Conservation (phyloP, 2,797 vertebrate species). For the Aphelocoma californica region DNA sequence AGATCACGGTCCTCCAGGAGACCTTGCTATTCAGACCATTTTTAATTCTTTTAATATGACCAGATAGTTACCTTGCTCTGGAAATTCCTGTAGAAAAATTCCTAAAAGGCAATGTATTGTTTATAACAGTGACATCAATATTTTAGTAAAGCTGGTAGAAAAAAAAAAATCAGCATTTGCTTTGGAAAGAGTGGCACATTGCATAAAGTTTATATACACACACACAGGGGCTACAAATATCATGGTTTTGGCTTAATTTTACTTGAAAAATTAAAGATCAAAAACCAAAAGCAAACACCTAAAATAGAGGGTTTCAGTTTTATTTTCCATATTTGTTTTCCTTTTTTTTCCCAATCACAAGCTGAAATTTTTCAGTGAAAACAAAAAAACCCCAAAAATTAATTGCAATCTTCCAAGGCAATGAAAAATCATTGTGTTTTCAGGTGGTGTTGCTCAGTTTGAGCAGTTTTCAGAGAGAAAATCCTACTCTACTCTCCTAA, state of each 20-base stretch:
- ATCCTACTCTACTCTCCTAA: background rate
- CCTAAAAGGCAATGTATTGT: background rate
- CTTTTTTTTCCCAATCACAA: background rate
- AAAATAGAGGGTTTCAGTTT: background rate
- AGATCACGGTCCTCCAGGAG: background rate
- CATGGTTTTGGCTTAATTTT: background rate
- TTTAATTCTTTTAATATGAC: background rate
- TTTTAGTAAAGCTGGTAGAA: background rate
- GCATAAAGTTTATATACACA: background rate
- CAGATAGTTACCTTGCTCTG: background rate
- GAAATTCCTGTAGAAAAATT: background rate
- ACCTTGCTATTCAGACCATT: background rate
- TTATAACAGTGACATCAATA: background rate
- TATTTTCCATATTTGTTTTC: background rate
- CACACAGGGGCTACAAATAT: fast-evolving
- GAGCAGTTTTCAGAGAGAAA: background rate
- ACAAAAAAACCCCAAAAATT: background rate
- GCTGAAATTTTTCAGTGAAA: background rate
- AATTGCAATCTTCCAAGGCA: background rate
- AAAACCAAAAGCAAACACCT: fast-evolving
- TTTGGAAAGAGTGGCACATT: fast-evolving
- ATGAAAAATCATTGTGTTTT: background rate
- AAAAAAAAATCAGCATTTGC: background rate
- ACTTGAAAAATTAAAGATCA: background rate
- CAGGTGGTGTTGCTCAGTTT: background rate